Percentiles rank a stretch among this genome's conserved stretches.
phyloP scores from a whole-genome alignment of 2,888 invertebrate species.

The Phaedon cochleariae region DNA sequence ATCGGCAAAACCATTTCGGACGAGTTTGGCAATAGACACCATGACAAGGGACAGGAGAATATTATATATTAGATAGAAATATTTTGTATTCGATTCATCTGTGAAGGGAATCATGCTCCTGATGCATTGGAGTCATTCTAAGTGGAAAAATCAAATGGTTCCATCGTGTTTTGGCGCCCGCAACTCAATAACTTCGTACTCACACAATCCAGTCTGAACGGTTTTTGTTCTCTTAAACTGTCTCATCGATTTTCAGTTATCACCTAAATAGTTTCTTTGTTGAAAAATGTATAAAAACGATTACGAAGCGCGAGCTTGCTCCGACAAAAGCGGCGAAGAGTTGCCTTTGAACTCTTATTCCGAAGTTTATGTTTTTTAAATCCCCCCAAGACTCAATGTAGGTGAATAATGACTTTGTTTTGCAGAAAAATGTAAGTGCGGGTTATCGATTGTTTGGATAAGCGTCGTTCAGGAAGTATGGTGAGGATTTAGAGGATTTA shows the following conservation, averaged over 20 bases:
- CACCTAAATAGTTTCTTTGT: slow-evolving; percentile 46
- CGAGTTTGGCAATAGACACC: too few species aligned
- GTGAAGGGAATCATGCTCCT: too few species aligned
- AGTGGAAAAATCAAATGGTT: too few species aligned
- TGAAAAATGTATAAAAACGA: slow-evolving; percentile 39
- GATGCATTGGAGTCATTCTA: too few species aligned
- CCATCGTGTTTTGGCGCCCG: neutral
- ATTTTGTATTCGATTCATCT: too few species aligned
- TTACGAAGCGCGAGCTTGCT: slow-evolving; percentile 35
- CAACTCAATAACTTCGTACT: slow-evolving; percentile 20
- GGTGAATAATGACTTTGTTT: slow-evolving; percentile 9
- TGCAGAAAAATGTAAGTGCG: neutral
- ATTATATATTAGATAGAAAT: too few species aligned
- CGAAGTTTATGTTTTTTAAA: slow-evolving; percentile 29
- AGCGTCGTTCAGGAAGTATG: too few species aligned
- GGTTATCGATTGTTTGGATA: neutral
- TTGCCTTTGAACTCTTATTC: slow-evolving; percentile 29
- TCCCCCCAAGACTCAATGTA: neutral
- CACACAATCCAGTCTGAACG: slow-evolving; percentile 23
- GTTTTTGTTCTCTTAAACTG: slow-evolving; percentile 30
- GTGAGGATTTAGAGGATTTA: neutral
- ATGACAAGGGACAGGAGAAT: too few species aligned
- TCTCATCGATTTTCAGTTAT: slow-evolving; percentile 47
- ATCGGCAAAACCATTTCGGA: too few species aligned
- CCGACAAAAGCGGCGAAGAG: slow-evolving; percentile 16